Evolutionary conservation across 2,113 vertebrate species (phyloP), one percentile per base, ranked within the genome.

Genomic region (Actinemys pallida): DNA sequence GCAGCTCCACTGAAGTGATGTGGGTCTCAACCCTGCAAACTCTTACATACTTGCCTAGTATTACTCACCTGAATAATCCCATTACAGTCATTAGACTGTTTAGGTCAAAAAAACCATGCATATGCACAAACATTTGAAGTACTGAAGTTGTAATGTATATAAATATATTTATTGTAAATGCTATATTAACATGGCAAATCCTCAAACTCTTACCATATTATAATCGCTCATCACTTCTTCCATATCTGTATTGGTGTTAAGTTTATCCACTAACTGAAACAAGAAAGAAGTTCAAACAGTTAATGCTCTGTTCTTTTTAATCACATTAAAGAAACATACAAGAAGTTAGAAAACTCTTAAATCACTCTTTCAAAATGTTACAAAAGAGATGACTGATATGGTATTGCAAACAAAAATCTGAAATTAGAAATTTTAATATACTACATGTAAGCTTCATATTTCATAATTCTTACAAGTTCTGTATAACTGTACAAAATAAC

Each of bases 231-330:
- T 98, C 94, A 99, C 99, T 97, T 99, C 99, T 86, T 99, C 98
- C 97, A 98, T 99, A 94, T 99, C 99, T 2, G 98, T 99, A 98
- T 99, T 99, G 52, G 99, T 99, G 97, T 99, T 99, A 97, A 99
- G 98, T 91, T 99, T 99, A 98, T 99, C 99, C 86, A 99, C 98
- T 94, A 99, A 98, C 99, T 99, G 97, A 86, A 98, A 98, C 45
- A 95, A 97, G 56, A 96, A 10, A 87, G 65, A 95, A 88, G 89
- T 89, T 27, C n/a, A 91, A 84, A 1, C 19, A 79, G n/a, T 90
- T 95, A 95, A 11, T 72, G 10, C 4, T 75, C 4, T 92, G 1
- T 47, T 81, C 81, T 59, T 88, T 52, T 50, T 35, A 8, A 42
- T 47, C 72, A 53, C 16, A 81, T 4, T 75, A 3, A 54, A 78